A percentile compares a stretch with the other conserved stretches of the same genome.
Evolutionary conservation across 2,113 vertebrate genomes (phyloP).

Genomic region (Camelus dromedarius): DNA sequence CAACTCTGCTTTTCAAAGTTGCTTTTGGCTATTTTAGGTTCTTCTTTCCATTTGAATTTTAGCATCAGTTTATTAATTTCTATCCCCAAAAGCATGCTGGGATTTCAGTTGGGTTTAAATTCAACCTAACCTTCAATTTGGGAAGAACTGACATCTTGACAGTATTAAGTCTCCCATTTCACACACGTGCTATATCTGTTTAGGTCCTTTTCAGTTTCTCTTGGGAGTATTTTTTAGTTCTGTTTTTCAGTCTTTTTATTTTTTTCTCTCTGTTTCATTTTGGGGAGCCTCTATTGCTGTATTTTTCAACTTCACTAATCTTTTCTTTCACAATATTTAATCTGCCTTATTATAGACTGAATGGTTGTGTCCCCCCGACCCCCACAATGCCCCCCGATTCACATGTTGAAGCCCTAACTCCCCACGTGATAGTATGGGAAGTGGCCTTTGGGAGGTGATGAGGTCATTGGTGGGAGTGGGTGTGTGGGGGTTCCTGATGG

Average conservation of each 20-base stretch:
- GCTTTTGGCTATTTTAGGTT: background rate
- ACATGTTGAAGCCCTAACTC: background rate
- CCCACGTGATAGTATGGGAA: background rate
- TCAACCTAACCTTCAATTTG: too few relatives aligned
- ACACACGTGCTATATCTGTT: too few relatives aligned
- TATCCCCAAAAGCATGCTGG: background rate
- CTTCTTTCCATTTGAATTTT: constrained; percentile 30
- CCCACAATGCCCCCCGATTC: background rate
- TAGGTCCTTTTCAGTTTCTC: too few relatives aligned
- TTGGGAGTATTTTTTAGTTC: too few relatives aligned
- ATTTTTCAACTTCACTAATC: background rate
- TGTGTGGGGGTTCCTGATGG: too few relatives aligned
- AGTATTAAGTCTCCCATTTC: too few relatives aligned
- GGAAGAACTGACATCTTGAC: too few relatives aligned
- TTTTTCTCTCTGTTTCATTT: too few relatives aligned
- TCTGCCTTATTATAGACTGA: background rate
- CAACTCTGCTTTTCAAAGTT: background rate
- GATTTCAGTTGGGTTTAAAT: background rate
- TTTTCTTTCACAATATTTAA: background rate
- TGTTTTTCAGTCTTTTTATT: too few relatives aligned
- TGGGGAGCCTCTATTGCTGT: too few relatives aligned
- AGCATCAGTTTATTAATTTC: background rate
- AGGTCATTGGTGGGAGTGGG: background rate
- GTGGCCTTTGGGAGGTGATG: background rate
- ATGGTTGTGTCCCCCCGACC: background rate